Percentiles rank a stretch among this genome's conserved stretches.
These are phyloP conservation scores for Phocoena sinus DNA, from an alignment of 2,113 vertebrate genomes.

Conservation along the genomic window DNA sequence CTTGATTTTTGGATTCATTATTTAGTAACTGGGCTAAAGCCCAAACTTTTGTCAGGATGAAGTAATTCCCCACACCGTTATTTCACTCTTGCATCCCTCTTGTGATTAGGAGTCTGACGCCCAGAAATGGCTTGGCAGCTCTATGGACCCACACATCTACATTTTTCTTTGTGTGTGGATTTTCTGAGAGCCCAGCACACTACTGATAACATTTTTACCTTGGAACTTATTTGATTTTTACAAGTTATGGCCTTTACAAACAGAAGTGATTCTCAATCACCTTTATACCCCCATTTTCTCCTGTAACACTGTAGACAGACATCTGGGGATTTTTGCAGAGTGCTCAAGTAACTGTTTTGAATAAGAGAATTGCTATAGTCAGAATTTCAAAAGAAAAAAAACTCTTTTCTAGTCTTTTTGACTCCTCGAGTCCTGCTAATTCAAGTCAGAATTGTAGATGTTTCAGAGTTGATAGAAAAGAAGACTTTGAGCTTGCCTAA, in stretches of 20 bases:
- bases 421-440: background rate
- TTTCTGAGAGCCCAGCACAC: background rate
- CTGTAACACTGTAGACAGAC: background rate
- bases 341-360: background rate
- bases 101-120: background rate
- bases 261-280: background rate
- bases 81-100: background rate
- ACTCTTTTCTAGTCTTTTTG: background rate
- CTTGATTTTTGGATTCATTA: background rate
- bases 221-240: constrained; percentile 31
- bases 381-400: background rate
- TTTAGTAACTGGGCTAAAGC: background rate
- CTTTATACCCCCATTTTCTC: background rate
- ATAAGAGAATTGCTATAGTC: background rate
- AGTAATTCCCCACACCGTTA: background rate
- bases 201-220: background rate
- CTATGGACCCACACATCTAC: too few species aligned
- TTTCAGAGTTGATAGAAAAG: background rate
- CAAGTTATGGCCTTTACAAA: constrained; percentile 11
- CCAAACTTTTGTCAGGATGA: background rate
- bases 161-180: background rate
- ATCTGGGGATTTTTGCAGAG: background rate
- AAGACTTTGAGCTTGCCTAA: background rate
- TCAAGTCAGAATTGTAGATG: background rate
- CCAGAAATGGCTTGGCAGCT: constrained; percentile 6